Base-by-base conservation (phyloP, 2,113 vertebrate species). In the Engystomops pustulosus region DNA sequence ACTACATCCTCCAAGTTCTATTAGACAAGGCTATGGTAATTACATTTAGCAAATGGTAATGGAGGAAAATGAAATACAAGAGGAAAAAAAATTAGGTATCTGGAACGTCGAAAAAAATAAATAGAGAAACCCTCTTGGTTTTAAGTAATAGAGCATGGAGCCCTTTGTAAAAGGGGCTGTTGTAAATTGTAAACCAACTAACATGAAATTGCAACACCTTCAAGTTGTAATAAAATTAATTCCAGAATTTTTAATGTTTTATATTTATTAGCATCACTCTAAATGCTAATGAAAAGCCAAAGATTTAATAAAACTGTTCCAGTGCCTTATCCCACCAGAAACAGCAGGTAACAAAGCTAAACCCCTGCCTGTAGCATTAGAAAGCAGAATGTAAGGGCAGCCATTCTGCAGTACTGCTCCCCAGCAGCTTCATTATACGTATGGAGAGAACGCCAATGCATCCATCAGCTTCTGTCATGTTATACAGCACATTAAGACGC, bases 381-480 rank as follows among this genome's bases (percentile, higher is more conserved):
- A 77, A 20, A 15, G 4, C 51, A 38, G 18, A 77, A 23, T 38
- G 18, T 70, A 18, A 70, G 36, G 58, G 30, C 65, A 51, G 65
- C 1, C 27, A 38, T 15, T 30, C 65, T 38, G 65, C 30, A 20
- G 32, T 41, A 23, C 67, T 36, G 32, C 34, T 53, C 49, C 32
- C 23, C 17, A 38, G 45, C 27, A 38, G 49, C 49, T 58, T 51
- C 47, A 38, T 81, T 71, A 55, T 18, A 55, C 30, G 45, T 30
- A 72, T 60, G 49, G 68, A 27, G 51, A 36, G 32, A 27, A 34
- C 15, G 49, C 80, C 32, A 81, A 69, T 71, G 36, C 45, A 71
- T 81, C 44, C 18, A 81, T 71, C 80, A 72, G 32, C 32, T 69
- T 17, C 27, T 81, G 68, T 81, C 80, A 71, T 81, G 49, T 72